Evolutionary conservation across 2,113 vertebrate genomes (phyloP).

Genomic region (Sprattus sprattus): DNA sequence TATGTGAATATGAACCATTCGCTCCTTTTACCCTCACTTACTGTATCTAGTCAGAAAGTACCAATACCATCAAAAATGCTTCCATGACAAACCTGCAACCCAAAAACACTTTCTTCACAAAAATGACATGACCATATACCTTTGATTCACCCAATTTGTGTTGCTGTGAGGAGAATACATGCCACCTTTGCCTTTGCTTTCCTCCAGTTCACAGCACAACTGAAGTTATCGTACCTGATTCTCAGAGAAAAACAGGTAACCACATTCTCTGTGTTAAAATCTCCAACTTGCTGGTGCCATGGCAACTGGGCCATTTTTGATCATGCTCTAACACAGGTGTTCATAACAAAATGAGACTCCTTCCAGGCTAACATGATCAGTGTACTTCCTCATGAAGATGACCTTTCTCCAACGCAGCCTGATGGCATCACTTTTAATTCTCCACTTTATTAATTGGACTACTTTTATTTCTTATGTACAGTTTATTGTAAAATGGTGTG

Average conservation of each 20-base stretch:
- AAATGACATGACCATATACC: neutral
- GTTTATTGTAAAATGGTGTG: too few species aligned
- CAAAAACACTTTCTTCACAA: too few species aligned
- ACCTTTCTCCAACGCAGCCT: neutral
- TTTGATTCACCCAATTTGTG: too few species aligned
- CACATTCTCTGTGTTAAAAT: too few species aligned
- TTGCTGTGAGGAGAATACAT: too few species aligned
- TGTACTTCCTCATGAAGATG: too few species aligned
- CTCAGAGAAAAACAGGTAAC: too few species aligned
- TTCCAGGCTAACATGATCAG: too few species aligned
- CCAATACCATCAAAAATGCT: neutral
- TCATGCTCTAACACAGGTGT: slow-evolving; percentile 39
- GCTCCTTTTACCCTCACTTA: neutral
- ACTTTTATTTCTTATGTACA: neutral
- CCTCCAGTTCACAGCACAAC: too few species aligned
- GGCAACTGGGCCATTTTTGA: slow-evolving; percentile 57
- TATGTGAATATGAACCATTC: neutral
- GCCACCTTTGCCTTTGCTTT: too few species aligned
- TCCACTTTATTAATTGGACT: neutral
- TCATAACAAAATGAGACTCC: neutral
- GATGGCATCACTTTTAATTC: too few species aligned
- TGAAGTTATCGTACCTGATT: too few species aligned
- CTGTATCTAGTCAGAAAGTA: neutral
- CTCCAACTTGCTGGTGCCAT: slow-evolving; percentile 52
- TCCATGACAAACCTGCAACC: neutral